phyloP scores from a whole-genome alignment of 37 sponge, comb jelly and placozoan species.

The Lycopodina hypogea region DNA sequence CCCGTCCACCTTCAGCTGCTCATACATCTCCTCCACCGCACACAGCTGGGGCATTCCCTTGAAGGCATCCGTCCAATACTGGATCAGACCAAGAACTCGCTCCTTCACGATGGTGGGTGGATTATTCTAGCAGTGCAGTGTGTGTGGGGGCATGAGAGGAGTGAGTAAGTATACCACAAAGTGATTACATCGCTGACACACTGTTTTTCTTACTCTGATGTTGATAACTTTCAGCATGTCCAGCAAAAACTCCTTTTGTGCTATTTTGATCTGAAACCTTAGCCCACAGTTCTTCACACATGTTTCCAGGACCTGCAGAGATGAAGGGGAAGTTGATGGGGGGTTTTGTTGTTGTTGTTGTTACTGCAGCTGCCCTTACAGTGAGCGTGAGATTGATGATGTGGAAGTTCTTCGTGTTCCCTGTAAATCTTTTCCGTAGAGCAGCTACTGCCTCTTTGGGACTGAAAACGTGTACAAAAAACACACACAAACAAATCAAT shows the following conservation, averaged over 20 bases:
- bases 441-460: slow-evolving; percentile 90
- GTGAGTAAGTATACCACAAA: not conserved
- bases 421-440: slow-evolving; percentile 79
- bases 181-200: not conserved
- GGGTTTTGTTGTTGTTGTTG: not conserved
- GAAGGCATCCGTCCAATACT: slow-evolving; percentile 94
- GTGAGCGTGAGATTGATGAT: slow-evolving; percentile 77
- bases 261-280: slow-evolving; percentile 83
- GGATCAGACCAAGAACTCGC: slow-evolving; percentile 79
- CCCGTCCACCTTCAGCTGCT: slow-evolving; percentile 78
- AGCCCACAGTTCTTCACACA: slow-evolving; percentile 95
- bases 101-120: slow-evolving; percentile 82
- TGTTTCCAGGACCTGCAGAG: slow-evolving; percentile 75
- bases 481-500: not conserved
- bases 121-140: slow-evolving; percentile 46
- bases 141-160: not conserved
- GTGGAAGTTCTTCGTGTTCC: slow-evolving; percentile 72
- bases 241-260: slow-evolving; percentile 84
- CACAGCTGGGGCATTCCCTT: slow-evolving; percentile 70
- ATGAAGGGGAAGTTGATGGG: not conserved
- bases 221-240: slow-evolving; percentile 70
- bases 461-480: slow-evolving; percentile 7
- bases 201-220: slow-evolving; percentile 39
- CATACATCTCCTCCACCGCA: slow-evolving; percentile 70
- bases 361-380: slow-evolving; percentile 26